Conservation (phyloP, 2,797 vertebrate genomes). For the Eospalax fontanierii region DNA sequence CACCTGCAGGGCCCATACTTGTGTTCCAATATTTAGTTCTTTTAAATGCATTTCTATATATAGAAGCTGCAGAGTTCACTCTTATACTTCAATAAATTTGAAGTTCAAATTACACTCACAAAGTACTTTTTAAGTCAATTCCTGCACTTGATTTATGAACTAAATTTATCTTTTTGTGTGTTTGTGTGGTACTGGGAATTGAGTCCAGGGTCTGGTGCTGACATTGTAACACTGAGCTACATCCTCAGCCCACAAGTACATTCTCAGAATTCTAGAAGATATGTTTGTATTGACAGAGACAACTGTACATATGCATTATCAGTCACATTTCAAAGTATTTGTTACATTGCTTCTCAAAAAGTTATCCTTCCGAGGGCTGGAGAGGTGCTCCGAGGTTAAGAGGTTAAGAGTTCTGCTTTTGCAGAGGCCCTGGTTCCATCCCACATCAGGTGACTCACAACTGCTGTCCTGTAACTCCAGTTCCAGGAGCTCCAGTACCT, state of each 20-base stretch:
- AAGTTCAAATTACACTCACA: background rate
- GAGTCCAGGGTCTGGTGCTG: background rate
- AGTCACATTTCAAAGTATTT: slow-evolving; percentile 4
- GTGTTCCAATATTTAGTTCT: slow-evolving; percentile 51
- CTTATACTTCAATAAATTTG: slow-evolving; percentile 66
- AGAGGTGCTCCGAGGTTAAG: background rate
- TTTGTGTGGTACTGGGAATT: background rate
- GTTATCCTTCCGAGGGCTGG: background rate
- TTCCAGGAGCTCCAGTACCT: background rate
- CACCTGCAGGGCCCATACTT: slow-evolving; percentile 12
- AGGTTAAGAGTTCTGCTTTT: background rate
- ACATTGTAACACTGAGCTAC: background rate
- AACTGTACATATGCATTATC: background rate
- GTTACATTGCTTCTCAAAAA: slow-evolving; percentile 40
- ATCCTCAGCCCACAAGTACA: background rate
- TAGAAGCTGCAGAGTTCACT: slow-evolving; percentile 69
- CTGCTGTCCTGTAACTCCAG: background rate
- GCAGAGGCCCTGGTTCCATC: background rate
- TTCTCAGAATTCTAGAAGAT: slow-evolving; percentile 19
- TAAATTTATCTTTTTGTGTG: slow-evolving; percentile 42
- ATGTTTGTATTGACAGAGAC: background rate
- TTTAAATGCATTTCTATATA: slow-evolving; percentile 68
- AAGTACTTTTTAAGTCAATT: slow-evolving; percentile 41
- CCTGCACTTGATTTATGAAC: slow-evolving; percentile 62
- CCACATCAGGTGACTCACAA: background rate